Evolutionary conservation across 2,113 vertebrate genomes (phyloP).

Genomic region (Anolis sagrei): DNA sequence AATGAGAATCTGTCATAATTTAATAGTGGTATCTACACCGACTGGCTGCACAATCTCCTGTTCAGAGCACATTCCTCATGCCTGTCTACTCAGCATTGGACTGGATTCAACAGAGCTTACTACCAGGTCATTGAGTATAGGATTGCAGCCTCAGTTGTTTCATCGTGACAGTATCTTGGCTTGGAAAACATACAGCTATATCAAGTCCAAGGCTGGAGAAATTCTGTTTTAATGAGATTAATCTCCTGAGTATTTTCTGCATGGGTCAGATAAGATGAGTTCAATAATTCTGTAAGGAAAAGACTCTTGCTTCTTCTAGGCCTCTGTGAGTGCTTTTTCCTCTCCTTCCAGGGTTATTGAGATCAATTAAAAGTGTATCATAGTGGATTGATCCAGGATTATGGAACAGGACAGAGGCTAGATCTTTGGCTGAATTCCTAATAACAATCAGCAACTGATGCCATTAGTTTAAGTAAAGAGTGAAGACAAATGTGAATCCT

Average conservation of each 20-base stretch:
- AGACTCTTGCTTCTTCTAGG: conserved; percentile 19
- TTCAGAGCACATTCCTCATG: neutral
- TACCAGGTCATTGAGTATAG: neutral
- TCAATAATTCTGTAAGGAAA: conserved; percentile 14
- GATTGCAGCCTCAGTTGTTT: neutral
- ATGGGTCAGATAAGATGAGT: conserved; percentile 12
- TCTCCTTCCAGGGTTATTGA: conserved; percentile 15
- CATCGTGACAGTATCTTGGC: conserved; percentile 9
- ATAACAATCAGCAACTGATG: neutral
- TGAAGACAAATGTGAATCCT: conserved; percentile 25
- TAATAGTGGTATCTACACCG: no score
- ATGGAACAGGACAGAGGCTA: neutral
- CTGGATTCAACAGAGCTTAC: neutral
- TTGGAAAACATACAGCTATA: neutral
- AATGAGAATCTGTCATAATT: neutral
- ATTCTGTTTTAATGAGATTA: conserved; percentile 14
- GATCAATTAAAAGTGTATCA: conserved; percentile 7
- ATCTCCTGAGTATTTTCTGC: conserved; percentile 33
- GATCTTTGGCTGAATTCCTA: neutral
- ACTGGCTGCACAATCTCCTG: neutral
- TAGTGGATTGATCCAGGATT: neutral
- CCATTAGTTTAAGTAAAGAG: conserved; percentile 38
- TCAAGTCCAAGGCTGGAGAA: neutral
- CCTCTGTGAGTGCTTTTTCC: conserved; percentile 24
- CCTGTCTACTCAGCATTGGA: neutral